Percentiles rank a stretch among this genome's conserved stretches.
Evolutionary conservation across 2,888 invertebrate species (phyloP).

Genomic region (Hypercompe scribonia): DNA sequence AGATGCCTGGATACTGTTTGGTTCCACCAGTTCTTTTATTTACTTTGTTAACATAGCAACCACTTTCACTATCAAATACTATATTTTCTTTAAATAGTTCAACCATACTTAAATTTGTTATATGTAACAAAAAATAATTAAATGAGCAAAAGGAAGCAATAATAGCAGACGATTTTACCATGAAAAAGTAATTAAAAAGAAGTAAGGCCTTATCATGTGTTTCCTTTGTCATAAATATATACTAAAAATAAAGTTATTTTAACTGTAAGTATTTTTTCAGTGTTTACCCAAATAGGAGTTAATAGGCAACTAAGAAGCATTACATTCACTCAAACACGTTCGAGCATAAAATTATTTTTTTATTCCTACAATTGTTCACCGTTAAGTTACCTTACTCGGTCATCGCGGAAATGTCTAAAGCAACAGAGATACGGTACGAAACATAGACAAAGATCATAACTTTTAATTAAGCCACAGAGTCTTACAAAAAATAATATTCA

Average conservation of each 20-base stretch:
- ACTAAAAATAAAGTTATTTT: no score
- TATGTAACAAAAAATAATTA: background rate
- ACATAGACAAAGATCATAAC: conserved; percentile 27
- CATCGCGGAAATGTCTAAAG: background rate
- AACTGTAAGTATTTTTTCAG: no score
- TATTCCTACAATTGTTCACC: conserved; percentile 23
- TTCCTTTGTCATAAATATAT: background rate
- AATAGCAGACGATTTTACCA: background rate
- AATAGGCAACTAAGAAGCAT: background rate
- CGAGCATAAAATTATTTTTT: conserved; percentile 28
- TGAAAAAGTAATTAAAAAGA: background rate
- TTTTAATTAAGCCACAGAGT: conserved; percentile 32
- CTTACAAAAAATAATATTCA: no score
- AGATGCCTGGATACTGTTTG: no score
- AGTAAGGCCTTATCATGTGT: background rate
- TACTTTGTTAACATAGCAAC: background rate
- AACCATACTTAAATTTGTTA: background rate
- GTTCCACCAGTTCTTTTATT: background rate
- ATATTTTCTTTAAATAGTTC: background rate
- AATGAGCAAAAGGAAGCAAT: background rate
- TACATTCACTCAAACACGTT: conserved; percentile 15
- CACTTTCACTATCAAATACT: background rate
- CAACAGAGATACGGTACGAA: conserved; percentile 10
- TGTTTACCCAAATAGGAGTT: background rate
- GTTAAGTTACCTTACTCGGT: conserved; percentile 36